Percentiles rank a stretch among this genome's conserved stretches.
Evolutionary conservation across 2,888 invertebrate species (phyloP).

Genomic region (Coelogynopora nodosa): DNA sequence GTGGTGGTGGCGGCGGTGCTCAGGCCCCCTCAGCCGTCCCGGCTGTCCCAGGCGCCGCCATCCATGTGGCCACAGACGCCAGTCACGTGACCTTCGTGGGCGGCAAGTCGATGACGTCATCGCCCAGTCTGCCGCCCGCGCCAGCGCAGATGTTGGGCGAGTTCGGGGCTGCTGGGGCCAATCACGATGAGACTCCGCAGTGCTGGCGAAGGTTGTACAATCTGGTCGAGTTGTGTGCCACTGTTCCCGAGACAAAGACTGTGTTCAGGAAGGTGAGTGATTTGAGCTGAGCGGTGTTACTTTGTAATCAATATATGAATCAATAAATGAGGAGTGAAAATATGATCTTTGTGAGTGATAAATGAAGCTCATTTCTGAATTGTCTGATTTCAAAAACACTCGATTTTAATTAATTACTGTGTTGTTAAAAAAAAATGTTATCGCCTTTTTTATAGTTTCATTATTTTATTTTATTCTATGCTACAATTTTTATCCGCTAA

Average conservation of each 20-base stretch:
- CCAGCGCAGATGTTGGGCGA: neutral
- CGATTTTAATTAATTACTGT: no score
- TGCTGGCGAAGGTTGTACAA: constrained; percentile 93
- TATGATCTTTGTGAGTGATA: no score
- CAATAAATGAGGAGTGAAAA: no score
- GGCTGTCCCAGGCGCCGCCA: neutral
- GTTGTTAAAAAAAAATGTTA: no score
- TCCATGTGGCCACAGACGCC: neutral
- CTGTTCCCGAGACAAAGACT: constrained; percentile 88
- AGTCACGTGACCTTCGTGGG: neutral
- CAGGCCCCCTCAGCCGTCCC: neutral
- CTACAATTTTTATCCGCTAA: no score
- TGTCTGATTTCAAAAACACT: no score
- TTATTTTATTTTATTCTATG: no score
- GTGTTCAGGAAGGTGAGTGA: constrained; percentile 63
- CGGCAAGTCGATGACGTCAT: neutral
- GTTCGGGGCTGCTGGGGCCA: neutral
- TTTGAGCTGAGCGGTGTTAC: no score
- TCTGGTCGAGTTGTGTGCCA: constrained; percentile 83
- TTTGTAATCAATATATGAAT: no score
- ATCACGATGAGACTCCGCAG: constrained; percentile 66
- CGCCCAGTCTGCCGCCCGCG: neutral
- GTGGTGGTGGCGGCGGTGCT: neutral
- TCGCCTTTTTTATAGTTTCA: no score
- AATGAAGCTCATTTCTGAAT: no score